phyloP scores from a whole-genome alignment of 2,888 invertebrate species.

The Hypena proboscidalis region DNA sequence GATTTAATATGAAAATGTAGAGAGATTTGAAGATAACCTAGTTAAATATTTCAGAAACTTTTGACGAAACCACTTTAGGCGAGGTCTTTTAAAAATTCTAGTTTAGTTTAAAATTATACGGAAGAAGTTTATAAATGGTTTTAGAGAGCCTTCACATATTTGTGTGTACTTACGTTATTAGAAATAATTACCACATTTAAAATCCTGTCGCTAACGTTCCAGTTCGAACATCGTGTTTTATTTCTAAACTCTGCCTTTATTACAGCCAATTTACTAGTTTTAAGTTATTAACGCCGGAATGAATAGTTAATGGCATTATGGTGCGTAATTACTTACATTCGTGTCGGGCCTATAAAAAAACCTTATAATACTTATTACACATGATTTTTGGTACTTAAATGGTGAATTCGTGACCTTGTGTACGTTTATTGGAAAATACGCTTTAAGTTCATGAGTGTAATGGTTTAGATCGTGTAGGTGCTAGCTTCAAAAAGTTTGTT shows the following conservation, averaged over 20 bases:
- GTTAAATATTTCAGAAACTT: neutral
- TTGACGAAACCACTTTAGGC: no score
- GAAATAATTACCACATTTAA: slow-evolving; percentile 16
- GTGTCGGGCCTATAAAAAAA: slow-evolving; percentile 24
- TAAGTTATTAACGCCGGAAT: slow-evolving; percentile 47
- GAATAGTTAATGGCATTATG: slow-evolving; percentile 46
- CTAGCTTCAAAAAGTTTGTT: slow-evolving; percentile 9
- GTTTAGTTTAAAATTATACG: neutral
- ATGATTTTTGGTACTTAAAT: neutral
- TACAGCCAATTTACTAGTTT: slow-evolving; percentile 48
- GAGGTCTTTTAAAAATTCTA: no score
- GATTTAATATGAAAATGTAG: neutral
- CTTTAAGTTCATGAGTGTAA: slow-evolving; percentile 6
- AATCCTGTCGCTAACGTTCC: slow-evolving; percentile 23
- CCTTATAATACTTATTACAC: slow-evolving; percentile 10
- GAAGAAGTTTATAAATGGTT: neutral
- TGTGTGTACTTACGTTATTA: neutral
- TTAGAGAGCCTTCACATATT: neutral
- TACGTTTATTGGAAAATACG: slow-evolving; percentile 6
- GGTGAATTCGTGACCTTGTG: slow-evolving; percentile 15
- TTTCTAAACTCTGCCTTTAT: slow-evolving; percentile 41
- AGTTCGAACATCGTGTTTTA: slow-evolving; percentile 37
- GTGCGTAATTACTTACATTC: slow-evolving; percentile 47
- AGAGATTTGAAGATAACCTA: neutral
- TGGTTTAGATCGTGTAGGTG: slow-evolving; percentile 9